Evolutionary conservation across 2,113 vertebrate species (phyloP), one percentile per base, ranked within the genome.

Genomic region (Aix galericulata): DNA sequence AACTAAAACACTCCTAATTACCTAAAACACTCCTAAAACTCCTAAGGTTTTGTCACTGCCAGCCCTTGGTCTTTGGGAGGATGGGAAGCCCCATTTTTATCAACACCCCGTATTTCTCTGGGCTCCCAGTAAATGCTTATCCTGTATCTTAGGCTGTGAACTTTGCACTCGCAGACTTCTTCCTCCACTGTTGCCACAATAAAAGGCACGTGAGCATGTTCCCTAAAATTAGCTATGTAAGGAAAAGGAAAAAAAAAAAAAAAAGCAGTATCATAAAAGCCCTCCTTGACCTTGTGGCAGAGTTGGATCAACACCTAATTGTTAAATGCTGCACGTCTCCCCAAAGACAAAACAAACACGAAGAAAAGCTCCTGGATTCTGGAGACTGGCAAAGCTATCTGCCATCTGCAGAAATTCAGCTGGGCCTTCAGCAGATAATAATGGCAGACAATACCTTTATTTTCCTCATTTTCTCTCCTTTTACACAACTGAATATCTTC

Each of bases 371-470:
- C 91, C 76, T 36, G 82, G 44, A 20, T 75, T 94, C 73, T 63
- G 86, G 86, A 93, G 88, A 71, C 90, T 96, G 88, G 90, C 73
- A 96, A 93, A 94, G 80, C 90, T 95, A 95, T 97, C 95, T 91
- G 27, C 79, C 79, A 96, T 95, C 94, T 94, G 94, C 94, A 95
- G 95, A 90, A 90, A 97, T 90, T 93, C 94, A 95, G 64, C 88
- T 82, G 96, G 93, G 94, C 32, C 68, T 93, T 77, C 90, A 88
- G 80, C 64, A 88, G 90, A 96, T 83, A 94, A 95, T 55, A 48
- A n/a, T 8, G 6, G 46, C 69, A 88, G 46, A 95, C 93, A 97
- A 95, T 94, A 58, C 89, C 20, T 87, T 82, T 55, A n/a, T 88
- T 93, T 90, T 66, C 86, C 80, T 88, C 17, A 2, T 48, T 91